These are phyloP conservation scores for Plagodis pulveraria DNA, from an alignment of 2,888 invertebrate genomes.

Conservation along the genomic window DNA sequence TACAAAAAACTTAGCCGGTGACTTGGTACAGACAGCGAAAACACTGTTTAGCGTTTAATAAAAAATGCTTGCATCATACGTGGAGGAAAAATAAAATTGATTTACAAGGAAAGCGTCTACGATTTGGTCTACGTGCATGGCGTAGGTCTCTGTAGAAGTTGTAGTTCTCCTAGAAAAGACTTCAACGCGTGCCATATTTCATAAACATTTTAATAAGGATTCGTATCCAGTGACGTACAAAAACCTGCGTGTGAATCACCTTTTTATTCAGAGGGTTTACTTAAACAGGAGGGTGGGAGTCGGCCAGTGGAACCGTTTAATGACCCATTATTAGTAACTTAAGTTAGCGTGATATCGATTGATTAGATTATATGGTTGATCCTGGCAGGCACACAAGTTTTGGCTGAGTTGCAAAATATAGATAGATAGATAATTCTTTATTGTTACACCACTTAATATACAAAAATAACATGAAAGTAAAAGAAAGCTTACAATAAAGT, in stretches of 20 bases:
- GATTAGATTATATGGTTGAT: background rate
- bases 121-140: background rate
- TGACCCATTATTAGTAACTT: background rate
- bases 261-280: conserved; percentile 1
- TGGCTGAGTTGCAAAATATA: background rate
- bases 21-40: conserved; percentile 17
- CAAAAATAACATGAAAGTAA: too few species aligned
- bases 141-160: background rate
- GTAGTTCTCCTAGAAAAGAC: conserved; percentile 7
- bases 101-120: too few species aligned
- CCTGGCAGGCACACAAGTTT: background rate
- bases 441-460: too few species aligned
- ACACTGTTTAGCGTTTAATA: background rate
- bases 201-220: background rate
- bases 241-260: conserved; percentile 2
- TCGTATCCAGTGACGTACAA: background rate
- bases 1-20: conserved; percentile 23
- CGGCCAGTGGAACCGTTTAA: conserved; percentile 7
- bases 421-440: too few species aligned
- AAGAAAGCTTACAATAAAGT: too few species aligned
- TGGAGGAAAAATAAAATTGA: too few species aligned
- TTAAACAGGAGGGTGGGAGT: conserved; percentile 10
- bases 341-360: background rate
- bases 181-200: conserved; percentile 9
- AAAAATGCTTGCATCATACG: background rate